These are phyloP conservation scores for Vesta saturnalis DNA, from an alignment of 2,888 invertebrate species.

Conservation along the genomic window DNA sequence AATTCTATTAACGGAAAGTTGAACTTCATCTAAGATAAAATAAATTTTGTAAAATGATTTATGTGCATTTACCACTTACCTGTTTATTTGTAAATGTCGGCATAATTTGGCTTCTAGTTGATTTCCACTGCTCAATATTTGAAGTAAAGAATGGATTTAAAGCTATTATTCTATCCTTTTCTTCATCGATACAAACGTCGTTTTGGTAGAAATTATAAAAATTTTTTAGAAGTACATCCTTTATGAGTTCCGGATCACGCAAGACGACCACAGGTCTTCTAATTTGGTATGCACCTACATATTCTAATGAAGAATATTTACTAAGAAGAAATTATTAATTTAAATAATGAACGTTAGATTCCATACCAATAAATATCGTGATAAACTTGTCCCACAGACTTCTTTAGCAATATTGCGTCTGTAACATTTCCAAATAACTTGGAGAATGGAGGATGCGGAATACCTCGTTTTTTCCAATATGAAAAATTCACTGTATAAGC, in stretches of 20 bases:
- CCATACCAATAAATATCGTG: slow-evolving; percentile 41
- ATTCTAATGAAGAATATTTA: slow-evolving; percentile 50
- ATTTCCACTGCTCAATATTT: slow-evolving; percentile 64
- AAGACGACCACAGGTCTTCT: slow-evolving; percentile 52
- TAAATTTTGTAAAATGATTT: not conserved
- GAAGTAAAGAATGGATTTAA: slow-evolving; percentile 64
- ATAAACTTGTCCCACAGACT: slow-evolving; percentile 26
- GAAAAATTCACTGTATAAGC: not conserved
- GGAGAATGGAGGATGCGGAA: slow-evolving; percentile 22
- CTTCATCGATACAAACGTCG: slow-evolving; percentile 56
- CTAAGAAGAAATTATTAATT: slow-evolving; percentile 45
- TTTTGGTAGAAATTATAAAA: slow-evolving; percentile 58
- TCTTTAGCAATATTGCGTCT: slow-evolving; percentile 22
- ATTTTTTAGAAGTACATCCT: slow-evolving; percentile 54
- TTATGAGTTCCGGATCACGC: slow-evolving; percentile 56
- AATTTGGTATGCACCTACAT: slow-evolving; percentile 56
- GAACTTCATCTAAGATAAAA: slow-evolving; percentile 58
- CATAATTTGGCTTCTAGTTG: slow-evolving; percentile 62
- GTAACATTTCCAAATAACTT: slow-evolving; percentile 29
- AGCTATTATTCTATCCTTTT: slow-evolving; percentile 62
- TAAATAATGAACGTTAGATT: too few relatives aligned
- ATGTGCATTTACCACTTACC: slow-evolving; percentile 47
- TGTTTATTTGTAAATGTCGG: slow-evolving; percentile 64
- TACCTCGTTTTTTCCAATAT: slow-evolving; percentile 34
- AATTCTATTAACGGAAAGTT: slow-evolving; percentile 63